Conservation (phyloP, 2,113 vertebrate species). For the Microcebus tavaratra region DNA sequence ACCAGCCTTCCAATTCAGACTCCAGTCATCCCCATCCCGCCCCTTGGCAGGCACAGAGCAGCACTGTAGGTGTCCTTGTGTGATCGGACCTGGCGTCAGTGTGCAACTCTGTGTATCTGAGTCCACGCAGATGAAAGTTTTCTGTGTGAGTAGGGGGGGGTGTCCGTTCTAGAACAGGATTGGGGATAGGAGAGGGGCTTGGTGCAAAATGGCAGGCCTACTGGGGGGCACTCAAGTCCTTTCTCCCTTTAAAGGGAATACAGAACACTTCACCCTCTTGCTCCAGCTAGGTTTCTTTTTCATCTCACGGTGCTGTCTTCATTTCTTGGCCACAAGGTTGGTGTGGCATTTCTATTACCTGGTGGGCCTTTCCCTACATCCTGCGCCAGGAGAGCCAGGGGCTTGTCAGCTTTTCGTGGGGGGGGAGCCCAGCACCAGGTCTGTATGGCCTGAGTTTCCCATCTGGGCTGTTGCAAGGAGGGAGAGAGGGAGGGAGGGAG, state of each 20-base stretch:
- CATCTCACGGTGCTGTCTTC: not conserved
- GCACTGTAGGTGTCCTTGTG: not conserved
- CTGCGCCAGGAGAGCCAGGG: not conserved
- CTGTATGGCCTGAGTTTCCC: not conserved
- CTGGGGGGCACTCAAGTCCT: not conserved
- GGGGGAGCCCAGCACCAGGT: not conserved
- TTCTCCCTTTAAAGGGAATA: not conserved
- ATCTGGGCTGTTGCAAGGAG: constrained; percentile 1
- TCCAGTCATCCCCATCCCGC: constrained; percentile 1
- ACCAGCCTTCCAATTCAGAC: not conserved
- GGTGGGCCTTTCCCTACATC: not conserved
- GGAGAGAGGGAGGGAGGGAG: constrained; percentile 20
- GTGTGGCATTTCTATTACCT: not conserved
- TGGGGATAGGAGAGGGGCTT: not conserved
- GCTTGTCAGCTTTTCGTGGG: not conserved
- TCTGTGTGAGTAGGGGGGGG: not conserved
- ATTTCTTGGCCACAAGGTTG: not conserved
- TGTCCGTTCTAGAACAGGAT: constrained; percentile 44
- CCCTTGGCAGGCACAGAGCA: not conserved
- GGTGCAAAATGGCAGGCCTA: not conserved
- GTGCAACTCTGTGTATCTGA: constrained; percentile 40
- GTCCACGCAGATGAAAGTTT: constrained; percentile 51
- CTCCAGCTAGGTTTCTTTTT: not conserved
- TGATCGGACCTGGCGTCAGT: not conserved
- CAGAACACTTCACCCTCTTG: not conserved